These are phyloP conservation scores for Phymorhynchus buccinoides DNA, from an alignment of 1,140 invertebrate genomes.

Conservation along the genomic window DNA sequence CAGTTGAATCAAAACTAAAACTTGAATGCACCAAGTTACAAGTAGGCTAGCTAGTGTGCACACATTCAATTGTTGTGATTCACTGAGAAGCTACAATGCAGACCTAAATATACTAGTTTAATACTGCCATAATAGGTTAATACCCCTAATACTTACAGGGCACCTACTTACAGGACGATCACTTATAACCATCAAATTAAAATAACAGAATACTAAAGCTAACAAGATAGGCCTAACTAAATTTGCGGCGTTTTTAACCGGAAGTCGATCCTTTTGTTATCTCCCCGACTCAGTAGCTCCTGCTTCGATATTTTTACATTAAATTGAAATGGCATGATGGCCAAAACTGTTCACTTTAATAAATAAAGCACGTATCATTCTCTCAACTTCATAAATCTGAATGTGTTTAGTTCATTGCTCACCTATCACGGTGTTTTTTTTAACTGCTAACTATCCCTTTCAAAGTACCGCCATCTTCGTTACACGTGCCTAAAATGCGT, in stretches of 20 bases:
- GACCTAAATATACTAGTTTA: no score
- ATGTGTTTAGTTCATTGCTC: neutral
- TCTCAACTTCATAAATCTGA: no score
- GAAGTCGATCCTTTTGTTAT: neutral
- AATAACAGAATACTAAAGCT: neutral
- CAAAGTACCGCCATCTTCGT: constrained; percentile 47
- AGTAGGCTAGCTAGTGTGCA: no score
- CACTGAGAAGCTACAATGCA: no score
- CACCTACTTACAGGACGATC: neutral
- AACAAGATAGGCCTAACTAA: neutral
- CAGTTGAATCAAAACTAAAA: no score
- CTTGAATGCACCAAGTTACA: no score
- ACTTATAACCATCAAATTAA: neutral
- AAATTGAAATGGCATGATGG: neutral
- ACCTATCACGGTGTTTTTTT: neutral
- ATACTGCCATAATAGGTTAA: no score
- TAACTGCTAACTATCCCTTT: neutral
- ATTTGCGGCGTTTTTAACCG: neutral
- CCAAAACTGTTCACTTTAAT: neutral
- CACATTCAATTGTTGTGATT: no score
- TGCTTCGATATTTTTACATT: neutral
- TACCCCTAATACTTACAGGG: no score
- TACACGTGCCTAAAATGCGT: constrained; percentile 39
- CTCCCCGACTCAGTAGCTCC: neutral
- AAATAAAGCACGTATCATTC: neutral